These are phyloP conservation scores for Papilio polytes DNA, from an alignment of 1,140 invertebrate genomes.

Conservation along the genomic window DNA sequence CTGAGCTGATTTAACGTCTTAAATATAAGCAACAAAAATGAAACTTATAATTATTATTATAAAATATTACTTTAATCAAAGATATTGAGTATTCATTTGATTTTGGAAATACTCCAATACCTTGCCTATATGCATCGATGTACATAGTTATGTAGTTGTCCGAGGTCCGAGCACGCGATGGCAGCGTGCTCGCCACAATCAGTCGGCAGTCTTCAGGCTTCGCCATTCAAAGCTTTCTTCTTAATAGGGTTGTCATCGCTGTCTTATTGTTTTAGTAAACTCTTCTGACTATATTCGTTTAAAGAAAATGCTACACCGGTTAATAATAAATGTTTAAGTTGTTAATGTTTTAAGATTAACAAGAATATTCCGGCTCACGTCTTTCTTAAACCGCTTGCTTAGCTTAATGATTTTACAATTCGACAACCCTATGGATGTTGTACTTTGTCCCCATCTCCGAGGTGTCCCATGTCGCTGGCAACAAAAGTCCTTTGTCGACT, in stretches of 20 bases:
- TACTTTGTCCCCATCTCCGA: background rate
- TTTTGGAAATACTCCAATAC: too few relatives aligned
- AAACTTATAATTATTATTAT: too few relatives aligned
- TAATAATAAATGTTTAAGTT: too few relatives aligned
- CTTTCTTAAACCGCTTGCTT: too few relatives aligned
- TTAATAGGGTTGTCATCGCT: background rate
- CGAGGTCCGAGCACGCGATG: background rate
- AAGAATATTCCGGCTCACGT: too few relatives aligned
- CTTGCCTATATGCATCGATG: background rate
- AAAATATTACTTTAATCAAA: too few relatives aligned
- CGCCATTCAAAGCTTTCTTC: conserved; percentile 29
- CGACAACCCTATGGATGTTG: background rate
- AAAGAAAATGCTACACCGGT: too few relatives aligned
- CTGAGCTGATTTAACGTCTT: too few relatives aligned
- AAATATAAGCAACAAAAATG: too few relatives aligned
- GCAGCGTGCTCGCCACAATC: background rate
- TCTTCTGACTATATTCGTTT: too few relatives aligned
- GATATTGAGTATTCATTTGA: too few relatives aligned
- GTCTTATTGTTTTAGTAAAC: background rate
- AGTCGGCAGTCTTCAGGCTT: background rate
- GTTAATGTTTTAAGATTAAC: too few relatives aligned
- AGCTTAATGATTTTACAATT: background rate
- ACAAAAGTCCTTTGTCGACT: background rate
- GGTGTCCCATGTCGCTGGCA: background rate
- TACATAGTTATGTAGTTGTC: background rate